Percentiles rank a stretch among this genome's conserved stretches.
phyloP scores from a whole-genome alignment of 1,140 invertebrate species.

The Chionoecetes opilio region DNA sequence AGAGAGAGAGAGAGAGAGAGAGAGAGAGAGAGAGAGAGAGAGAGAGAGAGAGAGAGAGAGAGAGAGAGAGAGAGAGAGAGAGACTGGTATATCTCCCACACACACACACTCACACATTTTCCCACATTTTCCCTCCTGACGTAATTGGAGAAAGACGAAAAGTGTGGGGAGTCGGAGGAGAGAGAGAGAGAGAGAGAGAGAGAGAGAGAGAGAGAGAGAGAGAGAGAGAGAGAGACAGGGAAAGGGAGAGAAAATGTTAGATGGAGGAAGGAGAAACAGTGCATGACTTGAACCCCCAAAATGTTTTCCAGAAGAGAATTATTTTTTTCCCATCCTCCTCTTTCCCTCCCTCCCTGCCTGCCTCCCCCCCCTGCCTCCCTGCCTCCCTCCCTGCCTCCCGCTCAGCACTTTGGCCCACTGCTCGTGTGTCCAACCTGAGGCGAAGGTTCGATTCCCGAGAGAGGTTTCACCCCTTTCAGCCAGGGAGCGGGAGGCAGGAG shows the following conservation, averaged over 20 bases:
- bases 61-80: not conserved
- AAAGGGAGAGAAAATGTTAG: not conserved
- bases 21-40: not conserved
- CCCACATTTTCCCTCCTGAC: constrained; percentile 1
- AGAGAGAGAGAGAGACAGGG: constrained; percentile 52
- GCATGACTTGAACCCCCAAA: not conserved
- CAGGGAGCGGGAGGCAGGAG: not conserved
- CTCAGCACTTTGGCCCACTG: constrained; percentile 59
- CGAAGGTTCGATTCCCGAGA: constrained; percentile 46
- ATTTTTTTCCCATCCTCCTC: not conserved
- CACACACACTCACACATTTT: not conserved
- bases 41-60: constrained; percentile 32
- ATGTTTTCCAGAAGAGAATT: constrained; percentile 1
- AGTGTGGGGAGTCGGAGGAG: not conserved
- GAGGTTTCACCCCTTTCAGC: not conserved
- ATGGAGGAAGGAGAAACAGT: not conserved
- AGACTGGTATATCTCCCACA: not conserved
- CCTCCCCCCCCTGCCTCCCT: too few species aligned
- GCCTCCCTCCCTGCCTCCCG: not conserved
- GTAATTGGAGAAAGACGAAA: constrained; percentile 20
- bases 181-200: constrained; percentile 25
- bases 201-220: constrained; percentile 63
- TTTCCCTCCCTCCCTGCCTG: not conserved
- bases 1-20: constrained; percentile 12
- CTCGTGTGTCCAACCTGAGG: constrained; percentile 67